These are phyloP conservation scores for Drosophila fungiperda DNA, from an alignment of 2,888 invertebrate species.

Conservation along the genomic window DNA sequence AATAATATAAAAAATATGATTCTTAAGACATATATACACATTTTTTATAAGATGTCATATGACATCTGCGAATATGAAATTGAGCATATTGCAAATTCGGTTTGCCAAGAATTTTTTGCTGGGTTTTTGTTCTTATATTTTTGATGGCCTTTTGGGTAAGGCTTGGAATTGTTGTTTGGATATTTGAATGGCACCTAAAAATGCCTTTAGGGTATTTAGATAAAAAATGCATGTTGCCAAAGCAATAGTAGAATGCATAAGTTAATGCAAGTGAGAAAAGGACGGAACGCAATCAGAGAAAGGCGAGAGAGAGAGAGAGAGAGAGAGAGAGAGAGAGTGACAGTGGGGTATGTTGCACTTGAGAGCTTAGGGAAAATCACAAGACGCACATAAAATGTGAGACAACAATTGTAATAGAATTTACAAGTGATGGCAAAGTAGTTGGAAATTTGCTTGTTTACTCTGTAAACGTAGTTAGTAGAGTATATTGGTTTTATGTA, in stretches of 20 bases:
- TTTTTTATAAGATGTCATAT: neutral
- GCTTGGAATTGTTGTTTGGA: slow-evolving; percentile 48
- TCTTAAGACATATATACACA: neutral
- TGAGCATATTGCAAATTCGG: slow-evolving; percentile 22
- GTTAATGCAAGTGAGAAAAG: slow-evolving; percentile 16
- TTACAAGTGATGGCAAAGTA: slow-evolving; percentile 17
- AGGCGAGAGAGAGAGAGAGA: neutral
- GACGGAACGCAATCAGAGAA: neutral
- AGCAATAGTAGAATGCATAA: slow-evolving; percentile 45
- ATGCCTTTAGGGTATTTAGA: slow-evolving; percentile 75
- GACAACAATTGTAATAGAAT: slow-evolving; percentile 44
- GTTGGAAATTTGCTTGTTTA: neutral
- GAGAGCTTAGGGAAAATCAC: slow-evolving; percentile 59
- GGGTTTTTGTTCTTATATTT: neutral
- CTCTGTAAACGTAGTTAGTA: neutral
- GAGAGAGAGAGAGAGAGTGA: neutral
- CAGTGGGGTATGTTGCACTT: slow-evolving; percentile 49
- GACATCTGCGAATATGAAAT: neutral
- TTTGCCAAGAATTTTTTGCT: neutral
- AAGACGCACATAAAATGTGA: slow-evolving; percentile 69
- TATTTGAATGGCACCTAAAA: slow-evolving; percentile 63
- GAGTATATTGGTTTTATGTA: neutral
- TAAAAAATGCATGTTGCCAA: slow-evolving; percentile 67
- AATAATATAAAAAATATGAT: neutral
- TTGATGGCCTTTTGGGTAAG: slow-evolving; percentile 22